Base-by-base conservation (phyloP, 2,113 vertebrate genomes). In the Drymodes brunneopygia region DNA sequence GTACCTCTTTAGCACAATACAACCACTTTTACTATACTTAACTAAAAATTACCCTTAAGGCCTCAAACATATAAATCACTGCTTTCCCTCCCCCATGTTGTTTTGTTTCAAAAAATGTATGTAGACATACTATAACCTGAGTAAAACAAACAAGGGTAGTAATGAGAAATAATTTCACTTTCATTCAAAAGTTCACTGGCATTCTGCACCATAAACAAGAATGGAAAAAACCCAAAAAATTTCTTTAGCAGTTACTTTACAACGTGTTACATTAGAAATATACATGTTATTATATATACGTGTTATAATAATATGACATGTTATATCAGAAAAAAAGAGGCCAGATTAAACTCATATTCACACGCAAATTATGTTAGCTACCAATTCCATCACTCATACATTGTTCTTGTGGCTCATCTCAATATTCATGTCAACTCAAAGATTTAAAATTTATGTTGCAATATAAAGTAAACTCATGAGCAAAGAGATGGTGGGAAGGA, bases 11-110 rank as follows among this genome's bases (percentile, higher is more conserved):
- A 94, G 20, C 42, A 69, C 36, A 79, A 61, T 21, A 28, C 12
- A 60, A 75, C 17, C 13, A 21, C 62, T 88, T 92, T 65, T 42
- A 53, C 15, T 23, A 4, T 4, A 5, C 45, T 88, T 70, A 85
- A 25, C 22, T 65, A 58, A 82, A 81, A 79, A 24, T 7, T 82
- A 24, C 29, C 50, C 28, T 40, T 75, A 82, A 47, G 35, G 18
- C 8, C 23, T 53, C 16, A 57, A 86, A 50, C 5, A n/a, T 48
- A 62, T 48, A 56, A 74, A 60, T 75, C 53, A 60, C 7, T 51
- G 40, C 25, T 54, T 38, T 6, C 10, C 14, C 4, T 19, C 0
- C 3, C 15, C 8, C 18, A 3, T 2, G 10, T n/a, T 23, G 15
- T 57, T 80, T 56, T 44, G 6, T 15, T 86, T 77, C 29, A 80